A percentile compares a stretch with the other conserved stretches of the same genome.
These are phyloP conservation scores for Tinea semifulvella DNA, from an alignment of 2,888 invertebrate species.

Conservation along the genomic window DNA sequence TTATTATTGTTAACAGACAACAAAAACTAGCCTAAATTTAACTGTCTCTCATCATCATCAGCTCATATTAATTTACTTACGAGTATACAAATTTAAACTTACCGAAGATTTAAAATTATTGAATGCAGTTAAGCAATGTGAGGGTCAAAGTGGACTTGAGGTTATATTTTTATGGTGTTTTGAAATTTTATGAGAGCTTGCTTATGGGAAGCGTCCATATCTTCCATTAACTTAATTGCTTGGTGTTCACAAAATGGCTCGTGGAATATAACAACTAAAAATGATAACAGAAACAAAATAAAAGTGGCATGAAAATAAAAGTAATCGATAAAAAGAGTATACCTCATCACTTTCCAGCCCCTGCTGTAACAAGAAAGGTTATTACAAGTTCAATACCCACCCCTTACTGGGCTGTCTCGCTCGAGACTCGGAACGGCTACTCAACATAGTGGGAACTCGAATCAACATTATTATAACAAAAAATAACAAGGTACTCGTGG, in stretches of 20 bases:
- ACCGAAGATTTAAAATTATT: background rate
- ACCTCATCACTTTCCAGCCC: slow-evolving; percentile 94
- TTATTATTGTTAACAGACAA: no score
- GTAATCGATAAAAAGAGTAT: slow-evolving; percentile 68
- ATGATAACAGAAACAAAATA: slow-evolving; percentile 58
- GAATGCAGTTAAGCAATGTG: slow-evolving; percentile 10
- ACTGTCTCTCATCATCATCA: no score
- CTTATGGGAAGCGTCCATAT: slow-evolving; percentile 62
- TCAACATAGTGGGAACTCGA: background rate
- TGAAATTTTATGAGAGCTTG: slow-evolving; percentile 27
- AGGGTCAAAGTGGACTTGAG: background rate
- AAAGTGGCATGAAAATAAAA: slow-evolving; percentile 67
- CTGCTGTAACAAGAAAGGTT: slow-evolving; percentile 80
- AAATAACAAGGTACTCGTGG: slow-evolving; percentile 5
- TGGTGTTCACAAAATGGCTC: slow-evolving; percentile 57
- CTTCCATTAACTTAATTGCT: slow-evolving; percentile 57
- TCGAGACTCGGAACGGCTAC: slow-evolving; percentile 5
- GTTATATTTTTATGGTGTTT: slow-evolving; percentile 5
- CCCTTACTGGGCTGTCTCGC: slow-evolving; percentile 57
- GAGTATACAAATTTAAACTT: no score
- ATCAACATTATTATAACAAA: slow-evolving; percentile 1
- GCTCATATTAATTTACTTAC: no score
- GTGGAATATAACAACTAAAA: slow-evolving; percentile 57
- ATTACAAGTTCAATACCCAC: slow-evolving; percentile 67
- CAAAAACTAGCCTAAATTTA: no score